Conservation (phyloP, 2,888 invertebrate genomes). For the Nomada ferruginata region DNA sequence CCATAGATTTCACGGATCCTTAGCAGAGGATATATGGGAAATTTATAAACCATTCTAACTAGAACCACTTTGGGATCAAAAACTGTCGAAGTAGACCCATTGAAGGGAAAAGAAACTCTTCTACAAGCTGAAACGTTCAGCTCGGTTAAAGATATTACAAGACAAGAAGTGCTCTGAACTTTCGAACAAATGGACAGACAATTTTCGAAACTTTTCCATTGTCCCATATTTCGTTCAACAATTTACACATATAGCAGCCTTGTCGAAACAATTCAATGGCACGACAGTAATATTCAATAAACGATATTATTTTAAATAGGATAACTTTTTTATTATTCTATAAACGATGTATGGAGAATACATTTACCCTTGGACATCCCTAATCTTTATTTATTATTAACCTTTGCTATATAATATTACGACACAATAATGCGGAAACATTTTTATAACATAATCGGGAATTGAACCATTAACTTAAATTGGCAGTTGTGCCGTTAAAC, state of each 20-base stretch:
- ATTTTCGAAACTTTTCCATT: background rate
- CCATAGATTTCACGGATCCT: slow-evolving; percentile 42
- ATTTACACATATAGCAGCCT: too few relatives aligned
- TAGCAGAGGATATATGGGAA: slow-evolving; percentile 5
- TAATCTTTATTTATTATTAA: too few relatives aligned
- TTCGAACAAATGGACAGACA: background rate
- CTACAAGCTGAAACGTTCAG: slow-evolving; percentile 9
- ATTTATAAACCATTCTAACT: slow-evolving; percentile 43
- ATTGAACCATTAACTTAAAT: background rate
- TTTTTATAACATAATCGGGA: background rate
- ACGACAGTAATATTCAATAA: too few relatives aligned
- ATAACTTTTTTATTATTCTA: too few relatives aligned
- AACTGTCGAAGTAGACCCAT: background rate
- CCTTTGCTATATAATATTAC: background rate
- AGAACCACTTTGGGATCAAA: slow-evolving; percentile 18
- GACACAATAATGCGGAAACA: background rate
- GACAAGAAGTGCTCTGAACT: slow-evolving; percentile 21
- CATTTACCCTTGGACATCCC: too few relatives aligned
- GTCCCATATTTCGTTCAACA: background rate
- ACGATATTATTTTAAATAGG: too few relatives aligned
- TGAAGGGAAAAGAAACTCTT: background rate
- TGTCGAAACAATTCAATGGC: too few relatives aligned
- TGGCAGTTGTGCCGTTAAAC: too few relatives aligned
- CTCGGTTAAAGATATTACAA: slow-evolving; percentile 1
- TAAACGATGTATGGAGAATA: too few relatives aligned